Percentiles rank a stretch among this genome's conserved stretches.
These are phyloP conservation scores for Pachyramphus minor DNA, from an alignment of 2,113 vertebrate species.

Conservation along the genomic window DNA sequence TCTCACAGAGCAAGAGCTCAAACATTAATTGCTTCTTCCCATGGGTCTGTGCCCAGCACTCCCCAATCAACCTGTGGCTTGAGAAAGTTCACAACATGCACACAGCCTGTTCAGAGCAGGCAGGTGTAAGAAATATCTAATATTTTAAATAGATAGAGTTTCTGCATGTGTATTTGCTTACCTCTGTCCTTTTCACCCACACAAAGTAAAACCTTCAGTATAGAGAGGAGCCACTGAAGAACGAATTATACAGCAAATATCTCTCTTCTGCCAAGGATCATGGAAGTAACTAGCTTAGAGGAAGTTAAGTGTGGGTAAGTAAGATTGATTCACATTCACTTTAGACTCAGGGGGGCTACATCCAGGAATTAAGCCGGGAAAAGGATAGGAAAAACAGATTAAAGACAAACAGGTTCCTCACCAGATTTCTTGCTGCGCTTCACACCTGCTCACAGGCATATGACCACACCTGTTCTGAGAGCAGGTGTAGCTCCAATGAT, in stretches of 20 bases:
- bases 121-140: neutral
- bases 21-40: neutral
- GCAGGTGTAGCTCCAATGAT: neutral
- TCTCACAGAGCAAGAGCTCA: neutral
- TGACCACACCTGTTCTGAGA: neutral
- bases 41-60: neutral
- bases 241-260: neutral
- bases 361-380: neutral
- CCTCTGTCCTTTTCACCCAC: neutral
- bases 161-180: neutral
- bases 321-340: neutral
- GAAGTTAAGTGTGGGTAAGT: neutral
- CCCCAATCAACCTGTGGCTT: neutral
- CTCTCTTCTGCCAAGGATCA: neutral
- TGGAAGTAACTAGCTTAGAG: neutral
- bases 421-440: neutral
- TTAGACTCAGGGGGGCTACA: neutral
- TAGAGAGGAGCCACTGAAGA: neutral
- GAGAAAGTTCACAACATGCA: neutral
- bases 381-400: neutral
- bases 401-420: neutral
- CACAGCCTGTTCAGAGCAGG: neutral
- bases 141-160: neutral
- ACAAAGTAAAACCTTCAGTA: neutral
- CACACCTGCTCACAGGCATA: rapidly evolving